Evolutionary conservation across 2,888 invertebrate species (phyloP).

Genomic region (Noctua comes): DNA sequence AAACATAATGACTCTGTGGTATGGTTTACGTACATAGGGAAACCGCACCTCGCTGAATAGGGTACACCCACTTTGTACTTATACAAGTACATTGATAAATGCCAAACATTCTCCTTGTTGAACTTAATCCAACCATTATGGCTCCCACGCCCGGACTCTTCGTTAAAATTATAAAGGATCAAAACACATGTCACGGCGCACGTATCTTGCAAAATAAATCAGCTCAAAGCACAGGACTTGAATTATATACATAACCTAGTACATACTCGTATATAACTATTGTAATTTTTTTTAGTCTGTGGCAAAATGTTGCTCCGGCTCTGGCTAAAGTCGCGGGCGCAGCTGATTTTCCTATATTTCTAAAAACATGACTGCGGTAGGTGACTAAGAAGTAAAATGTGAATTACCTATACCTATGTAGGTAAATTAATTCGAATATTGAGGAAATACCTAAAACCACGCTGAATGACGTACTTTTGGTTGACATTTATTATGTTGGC

Average conservation of each 20-base stretch:
- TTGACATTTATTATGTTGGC: not conserved
- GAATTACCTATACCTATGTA: conserved; percentile 22
- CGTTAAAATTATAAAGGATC: not conserved
- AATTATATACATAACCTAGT: not conserved
- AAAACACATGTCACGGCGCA: not conserved
- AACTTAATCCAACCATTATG: not conserved
- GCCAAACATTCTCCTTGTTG: conserved; percentile 15
- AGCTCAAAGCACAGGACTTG: not conserved
- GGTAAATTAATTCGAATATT: conserved; percentile 25
- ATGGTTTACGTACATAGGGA: conserved; percentile 16
- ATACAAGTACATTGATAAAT: conserved; percentile 16
- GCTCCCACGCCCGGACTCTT: conserved; percentile 8
- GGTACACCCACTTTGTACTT: not conserved
- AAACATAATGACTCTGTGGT: not conserved
- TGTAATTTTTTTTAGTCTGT: not conserved
- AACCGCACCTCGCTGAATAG: not conserved
- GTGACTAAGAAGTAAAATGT: conserved; percentile 40
- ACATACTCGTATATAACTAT: not conserved
- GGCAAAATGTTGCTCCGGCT: not conserved
- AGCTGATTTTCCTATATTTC: conserved; percentile 10
- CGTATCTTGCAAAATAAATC: not conserved
- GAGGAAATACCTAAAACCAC: conserved; percentile 14
- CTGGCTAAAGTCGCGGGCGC: not conserved
- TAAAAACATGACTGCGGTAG: conserved; percentile 13
- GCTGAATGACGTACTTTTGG: conserved; percentile 3